Evolutionary conservation across 2,888 invertebrate genomes (phyloP), one percentile per base, ranked within the genome.

Genomic region (Drosophila fungiperda): DNA sequence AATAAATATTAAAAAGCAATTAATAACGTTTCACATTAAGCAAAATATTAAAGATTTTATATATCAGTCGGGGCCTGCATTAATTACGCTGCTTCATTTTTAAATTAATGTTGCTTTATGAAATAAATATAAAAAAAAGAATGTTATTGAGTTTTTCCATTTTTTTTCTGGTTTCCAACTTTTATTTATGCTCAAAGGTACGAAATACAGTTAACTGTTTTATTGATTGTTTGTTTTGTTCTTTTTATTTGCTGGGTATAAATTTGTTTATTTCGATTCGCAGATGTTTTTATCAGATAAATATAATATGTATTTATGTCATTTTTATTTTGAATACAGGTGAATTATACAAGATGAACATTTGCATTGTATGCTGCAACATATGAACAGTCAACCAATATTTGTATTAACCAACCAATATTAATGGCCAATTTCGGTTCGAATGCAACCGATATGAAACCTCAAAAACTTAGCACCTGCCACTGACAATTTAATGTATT

Each of bases 191-290:
- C 69, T 82, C 82, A 70, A 78, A 75, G 79, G 75, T 78, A 82
- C 82, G 79, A 79, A 78, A 78, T 78, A 79, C 75, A 78, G 67
- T 82, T 69, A 78, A 78, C 78, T 78, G 66, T 73, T 68, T 78
- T 53, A 49, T 78, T 76, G 52, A 65, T 68, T 54, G 35, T 54
- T 68, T 38, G 36, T 73, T 52, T 52, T 32, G 17, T 54, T 3
- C 6, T 54, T 54, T 66, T 73, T 53, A 42, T 79, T 52, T 69
- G 58, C 20, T 54, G 54, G 53, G 33, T 53, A 35, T 53, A 35
- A 53, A 67, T 58, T 50, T 38, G 40, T 73, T 53, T 38, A 64
- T 68, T 55, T 71, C 52, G 33, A 29, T 63, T 45, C 42, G 59
- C 38, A 45, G 45, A 29, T 23, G 49, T 38, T 52, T 57, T 20